Evolutionary conservation across 1,140 invertebrate genomes (phyloP).

Genomic region (Proctacanthus coquilletti): DNA sequence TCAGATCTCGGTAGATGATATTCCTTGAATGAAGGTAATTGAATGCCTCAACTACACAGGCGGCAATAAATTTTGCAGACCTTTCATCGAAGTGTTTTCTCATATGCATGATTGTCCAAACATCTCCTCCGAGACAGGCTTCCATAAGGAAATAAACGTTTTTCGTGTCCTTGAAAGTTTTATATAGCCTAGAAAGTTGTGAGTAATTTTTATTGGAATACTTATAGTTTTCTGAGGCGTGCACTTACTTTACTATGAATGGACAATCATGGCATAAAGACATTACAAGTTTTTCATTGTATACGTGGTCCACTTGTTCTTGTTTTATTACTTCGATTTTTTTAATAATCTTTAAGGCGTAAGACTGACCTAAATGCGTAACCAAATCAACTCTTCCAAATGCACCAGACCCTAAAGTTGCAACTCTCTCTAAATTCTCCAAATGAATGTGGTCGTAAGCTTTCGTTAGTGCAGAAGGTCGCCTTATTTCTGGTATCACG

Average conservation of each 20-base stretch:
- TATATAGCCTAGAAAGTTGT: conserved; percentile 57
- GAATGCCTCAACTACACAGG: conserved; percentile 82
- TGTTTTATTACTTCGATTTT: conserved; percentile 87
- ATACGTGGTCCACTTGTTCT: conserved; percentile 83
- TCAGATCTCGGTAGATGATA: conserved; percentile 87
- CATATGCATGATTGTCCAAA: conserved; percentile 85
- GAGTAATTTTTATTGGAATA: not conserved
- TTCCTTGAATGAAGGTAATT: conserved; percentile 75
- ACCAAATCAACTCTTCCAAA: conserved; percentile 87
- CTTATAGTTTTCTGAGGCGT: not conserved
- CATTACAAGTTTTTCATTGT: conserved; percentile 85
- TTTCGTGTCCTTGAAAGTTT: conserved; percentile 86
- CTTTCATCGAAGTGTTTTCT: conserved; percentile 71
- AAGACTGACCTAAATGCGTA: conserved; percentile 44
- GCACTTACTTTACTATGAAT: conserved; percentile 64
- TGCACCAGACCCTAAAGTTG: conserved; percentile 81
- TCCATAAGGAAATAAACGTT: conserved; percentile 97
- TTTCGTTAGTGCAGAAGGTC: conserved; percentile 14
- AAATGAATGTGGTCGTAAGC: conserved; percentile 56
- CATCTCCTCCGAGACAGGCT: conserved; percentile 88
- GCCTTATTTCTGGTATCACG: conserved; percentile 17
- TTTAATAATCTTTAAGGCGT: conserved; percentile 83
- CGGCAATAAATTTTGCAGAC: conserved; percentile 75
- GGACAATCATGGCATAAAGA: conserved; percentile 52
- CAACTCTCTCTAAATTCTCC: conserved; percentile 62